Base-by-base conservation (phyloP, 2,797 vertebrate species). In the Pangasius djambal region DNA sequence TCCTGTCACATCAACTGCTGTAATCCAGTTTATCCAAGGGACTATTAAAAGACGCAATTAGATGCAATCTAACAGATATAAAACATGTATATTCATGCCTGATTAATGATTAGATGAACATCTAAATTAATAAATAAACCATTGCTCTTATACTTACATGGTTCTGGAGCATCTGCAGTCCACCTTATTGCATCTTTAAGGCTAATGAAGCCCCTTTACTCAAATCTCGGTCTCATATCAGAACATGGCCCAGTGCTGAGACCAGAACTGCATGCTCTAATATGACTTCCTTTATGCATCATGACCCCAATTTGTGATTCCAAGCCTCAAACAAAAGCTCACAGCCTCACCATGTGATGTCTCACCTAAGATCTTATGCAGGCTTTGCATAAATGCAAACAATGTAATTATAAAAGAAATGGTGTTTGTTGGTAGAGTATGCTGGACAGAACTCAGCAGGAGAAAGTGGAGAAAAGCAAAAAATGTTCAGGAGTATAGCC, bases 381-480 rank as follows among this genome's bases (percentile, higher is more conserved):
- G 57, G 3, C 79, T 82, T 82, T 25, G 34, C 31, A 82, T 28
- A 25, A 61, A 61, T 40, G 5, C 34, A 40, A 61, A 78, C 31
- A 48, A 25, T 77, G 44, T 77, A 50, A n/a, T 77, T 77, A 15
- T 44, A 28, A 52, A 77, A 50, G 40, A 44, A 44, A 74, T 61
- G 1, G 1, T 65, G 78, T 37, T 59, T 9, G n/a, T 28, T 28
- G 16, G 31, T 72, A 57, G 10, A 74, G 40, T 34, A 22, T 34
- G 65, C 28, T 37, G 31, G 93, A 90, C 78, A 78, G 89, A 93
- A 89, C 88, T 91, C 91, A 31, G 87, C 88, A 37, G 84, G 84
- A 88, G 91, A 90, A 85, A 91, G 86, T 37, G 50, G 88, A 90
- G 92, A 90, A 89, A 93, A 93, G 91, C 93, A 95, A 95, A 95